Conservation (phyloP, 1,140 invertebrate species). For the Tetramorium alpestre region DNA sequence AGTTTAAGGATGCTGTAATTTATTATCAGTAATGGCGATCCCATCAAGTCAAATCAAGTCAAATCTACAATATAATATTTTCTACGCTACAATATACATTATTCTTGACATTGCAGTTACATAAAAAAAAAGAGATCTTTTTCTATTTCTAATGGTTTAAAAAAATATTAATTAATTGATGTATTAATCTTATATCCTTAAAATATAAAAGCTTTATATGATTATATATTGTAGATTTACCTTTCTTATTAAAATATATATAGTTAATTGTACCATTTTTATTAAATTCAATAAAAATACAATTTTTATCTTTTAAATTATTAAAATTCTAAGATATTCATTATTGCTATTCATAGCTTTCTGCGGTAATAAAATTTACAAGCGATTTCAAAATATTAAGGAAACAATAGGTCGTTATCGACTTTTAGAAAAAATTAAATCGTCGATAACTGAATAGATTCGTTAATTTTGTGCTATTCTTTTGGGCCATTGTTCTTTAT, state of each 20-base stretch:
- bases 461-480: neutral
- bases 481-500: neutral
- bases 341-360: neutral
- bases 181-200: neutral
- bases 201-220: neutral
- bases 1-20: slow-evolving; percentile 7
- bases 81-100: neutral
- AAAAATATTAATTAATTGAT: no score
- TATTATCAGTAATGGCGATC: slow-evolving; percentile 7
- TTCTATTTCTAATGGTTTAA: neutral
- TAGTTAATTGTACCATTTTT: neutral
- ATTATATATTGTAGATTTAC: neutral
- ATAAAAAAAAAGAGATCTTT: neutral
- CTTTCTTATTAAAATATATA: slow-evolving; percentile 25
- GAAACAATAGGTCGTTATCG: slow-evolving; percentile 19
- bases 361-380: neutral
- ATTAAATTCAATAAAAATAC: slow-evolving; percentile 1
- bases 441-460: neutral
- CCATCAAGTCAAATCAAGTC: no score
- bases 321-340: neutral
- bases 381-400: neutral
- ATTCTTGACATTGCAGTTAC: neutral
- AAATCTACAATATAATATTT: slow-evolving; percentile 17
- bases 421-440: slow-evolving; percentile 14
- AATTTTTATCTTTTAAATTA: neutral